These are phyloP conservation scores for Cydia strobilella DNA, from an alignment of 1,140 invertebrate genomes.

Conservation along the genomic window DNA sequence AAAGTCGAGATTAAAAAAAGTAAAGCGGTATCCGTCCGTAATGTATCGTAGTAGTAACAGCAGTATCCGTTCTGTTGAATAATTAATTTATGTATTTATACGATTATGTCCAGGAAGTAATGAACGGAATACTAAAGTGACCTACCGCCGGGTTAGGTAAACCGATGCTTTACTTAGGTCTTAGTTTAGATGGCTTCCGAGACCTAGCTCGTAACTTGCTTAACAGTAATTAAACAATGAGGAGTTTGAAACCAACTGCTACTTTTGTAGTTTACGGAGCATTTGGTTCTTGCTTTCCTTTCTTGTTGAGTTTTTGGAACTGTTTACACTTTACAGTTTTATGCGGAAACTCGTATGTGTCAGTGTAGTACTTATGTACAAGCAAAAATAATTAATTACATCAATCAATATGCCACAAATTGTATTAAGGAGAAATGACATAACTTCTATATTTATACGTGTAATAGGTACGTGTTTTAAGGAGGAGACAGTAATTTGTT, in stretches of 20 bases:
- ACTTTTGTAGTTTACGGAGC: background rate
- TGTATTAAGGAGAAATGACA: too few relatives aligned
- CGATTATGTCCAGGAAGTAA: conserved; percentile 24
- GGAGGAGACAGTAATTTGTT: too few relatives aligned
- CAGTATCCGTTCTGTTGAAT: conserved; percentile 3
- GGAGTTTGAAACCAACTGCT: conserved; percentile 7
- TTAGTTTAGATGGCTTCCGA: conserved; percentile 3
- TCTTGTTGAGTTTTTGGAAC: background rate
- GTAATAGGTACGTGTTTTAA: too few relatives aligned
- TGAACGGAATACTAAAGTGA: conserved; percentile 19
- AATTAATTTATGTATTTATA: conserved; percentile 15
- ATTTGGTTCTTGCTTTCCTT: background rate
- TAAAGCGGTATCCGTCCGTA: conserved; percentile 1
- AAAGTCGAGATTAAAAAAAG: conserved; percentile 2
- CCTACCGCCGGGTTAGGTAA: conserved; percentile 20
- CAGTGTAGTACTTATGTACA: too few relatives aligned
- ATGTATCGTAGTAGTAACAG: background rate
- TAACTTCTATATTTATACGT: too few relatives aligned
- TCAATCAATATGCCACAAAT: too few relatives aligned
- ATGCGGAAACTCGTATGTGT: too few relatives aligned
- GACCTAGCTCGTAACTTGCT: conserved; percentile 10
- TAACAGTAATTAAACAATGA: conserved; percentile 10
- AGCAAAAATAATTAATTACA: too few relatives aligned
- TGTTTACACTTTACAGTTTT: too few relatives aligned
- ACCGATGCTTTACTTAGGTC: conserved; percentile 10